Conservation (phyloP, 2,113 vertebrate genomes). For the Caracal caracal region DNA sequence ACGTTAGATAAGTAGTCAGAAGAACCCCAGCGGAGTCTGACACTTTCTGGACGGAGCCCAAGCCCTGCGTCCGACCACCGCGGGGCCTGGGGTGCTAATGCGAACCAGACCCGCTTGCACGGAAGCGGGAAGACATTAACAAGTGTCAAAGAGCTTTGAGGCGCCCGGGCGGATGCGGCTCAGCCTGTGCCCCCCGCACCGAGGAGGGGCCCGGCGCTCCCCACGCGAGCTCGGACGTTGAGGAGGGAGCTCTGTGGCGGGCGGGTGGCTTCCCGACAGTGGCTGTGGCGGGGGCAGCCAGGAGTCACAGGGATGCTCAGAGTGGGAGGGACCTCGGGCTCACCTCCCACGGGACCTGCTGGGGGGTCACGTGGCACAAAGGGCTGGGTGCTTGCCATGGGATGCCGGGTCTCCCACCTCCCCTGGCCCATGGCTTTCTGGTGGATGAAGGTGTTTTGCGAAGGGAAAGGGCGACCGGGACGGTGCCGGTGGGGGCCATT, state of each 20-base stretch:
- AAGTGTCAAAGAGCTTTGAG: background rate
- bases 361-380: accelerated
- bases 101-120: slow-evolving; percentile 37
- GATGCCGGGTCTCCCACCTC: background rate
- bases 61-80: background rate
- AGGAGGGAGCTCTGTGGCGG: accelerated
- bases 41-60: slow-evolving; percentile 77
- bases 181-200: accelerated
- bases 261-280: background rate
- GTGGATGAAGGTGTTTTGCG: background rate
- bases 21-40: background rate
- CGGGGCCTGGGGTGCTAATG: slow-evolving; percentile 70
- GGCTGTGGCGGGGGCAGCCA: accelerated
- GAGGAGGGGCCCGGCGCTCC: accelerated
- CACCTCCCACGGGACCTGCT: too few relatives aligned
- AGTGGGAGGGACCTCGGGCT: background rate
- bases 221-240: background rate
- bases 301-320: background rate
- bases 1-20: slow-evolving; percentile 64
- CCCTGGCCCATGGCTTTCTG: accelerated
- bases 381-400: background rate
- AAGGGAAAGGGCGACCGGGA: accelerated
- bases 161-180: background rate
- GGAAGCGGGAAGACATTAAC: background rate
- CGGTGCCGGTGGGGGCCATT: accelerated